These are phyloP conservation scores for Drosophila tripunctata DNA, from an alignment of 2,888 invertebrate genomes.

Conservation along the genomic window DNA sequence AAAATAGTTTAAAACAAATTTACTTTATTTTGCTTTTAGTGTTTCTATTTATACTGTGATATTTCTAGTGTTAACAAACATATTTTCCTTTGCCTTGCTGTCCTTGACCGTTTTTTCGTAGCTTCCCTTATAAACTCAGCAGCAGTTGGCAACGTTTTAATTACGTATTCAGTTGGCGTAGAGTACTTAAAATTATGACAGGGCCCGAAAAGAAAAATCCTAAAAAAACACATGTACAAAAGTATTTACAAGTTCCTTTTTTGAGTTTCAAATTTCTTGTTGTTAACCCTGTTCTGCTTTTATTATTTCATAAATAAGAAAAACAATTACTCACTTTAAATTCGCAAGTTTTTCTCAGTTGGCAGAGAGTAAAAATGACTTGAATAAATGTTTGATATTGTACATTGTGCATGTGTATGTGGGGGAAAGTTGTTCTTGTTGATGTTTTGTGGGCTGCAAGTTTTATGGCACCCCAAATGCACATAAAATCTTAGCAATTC, in stretches of 20 bases:
- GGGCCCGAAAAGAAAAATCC: too few species aligned
- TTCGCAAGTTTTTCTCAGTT: conserved; percentile 5
- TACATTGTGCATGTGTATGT: too few species aligned
- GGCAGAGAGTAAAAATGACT: conserved; percentile 6
- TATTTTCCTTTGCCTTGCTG: conserved; percentile 40
- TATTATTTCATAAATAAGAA: conserved; percentile 31
- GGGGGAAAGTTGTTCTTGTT: conserved; percentile 15
- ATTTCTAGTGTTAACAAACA: too few species aligned
- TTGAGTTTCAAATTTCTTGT: conserved; percentile 34
- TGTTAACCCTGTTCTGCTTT: conserved; percentile 28
- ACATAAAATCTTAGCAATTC: conserved; percentile 69
- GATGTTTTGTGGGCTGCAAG: conserved; percentile 29
- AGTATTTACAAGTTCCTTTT: background rate
- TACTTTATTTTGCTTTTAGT: too few species aligned
- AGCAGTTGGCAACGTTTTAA: conserved; percentile 52
- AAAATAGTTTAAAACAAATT: too few species aligned
- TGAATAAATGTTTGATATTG: conserved; percentile 55
- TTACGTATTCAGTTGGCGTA: conserved; percentile 55
- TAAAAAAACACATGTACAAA: background rate
- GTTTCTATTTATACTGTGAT: too few species aligned
- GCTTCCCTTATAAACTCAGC: conserved; percentile 14
- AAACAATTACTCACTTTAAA: conserved; percentile 2
- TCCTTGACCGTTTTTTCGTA: conserved; percentile 30
- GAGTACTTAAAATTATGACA: conserved; percentile 40
- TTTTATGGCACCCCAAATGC: conserved; percentile 67